Evolutionary conservation across 2,888 invertebrate genomes (phyloP).

Genomic region (Drosophila niveifrons): DNA sequence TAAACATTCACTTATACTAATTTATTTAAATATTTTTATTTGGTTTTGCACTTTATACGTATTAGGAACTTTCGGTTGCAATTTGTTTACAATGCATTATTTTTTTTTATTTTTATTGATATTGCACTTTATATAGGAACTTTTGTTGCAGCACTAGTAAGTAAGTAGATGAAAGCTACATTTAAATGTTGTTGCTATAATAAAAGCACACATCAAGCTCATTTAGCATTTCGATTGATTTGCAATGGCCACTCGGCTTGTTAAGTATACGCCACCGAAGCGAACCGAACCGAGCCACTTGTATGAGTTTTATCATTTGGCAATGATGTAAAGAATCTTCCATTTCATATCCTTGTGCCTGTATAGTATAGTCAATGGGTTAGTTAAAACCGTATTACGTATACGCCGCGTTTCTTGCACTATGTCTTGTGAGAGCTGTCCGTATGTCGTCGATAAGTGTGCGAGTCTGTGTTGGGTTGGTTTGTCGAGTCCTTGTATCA

Average conservation of each 20-base stretch:
- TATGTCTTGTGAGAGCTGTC: constrained; percentile 22
- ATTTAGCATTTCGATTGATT: constrained; percentile 17
- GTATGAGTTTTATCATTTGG: constrained; percentile 3
- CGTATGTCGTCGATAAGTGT: constrained; percentile 17
- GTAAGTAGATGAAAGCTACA: constrained; percentile 8
- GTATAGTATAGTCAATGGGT: background rate
- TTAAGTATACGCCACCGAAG: constrained; percentile 49
- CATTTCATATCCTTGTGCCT: background rate
- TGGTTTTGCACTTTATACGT: constrained; percentile 45
- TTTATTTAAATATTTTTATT: constrained; percentile 2
- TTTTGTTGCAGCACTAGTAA: constrained; percentile 45
- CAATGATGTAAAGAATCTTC: constrained; percentile 1
- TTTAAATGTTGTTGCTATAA: background rate
- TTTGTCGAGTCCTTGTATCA: constrained; percentile 49
- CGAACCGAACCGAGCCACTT: constrained; percentile 9
- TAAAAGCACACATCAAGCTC: constrained; percentile 7
- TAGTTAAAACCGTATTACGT: constrained; percentile 39
- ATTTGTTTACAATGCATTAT: constrained; percentile 12
- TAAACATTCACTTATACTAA: background rate
- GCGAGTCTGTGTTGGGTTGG: constrained; percentile 12
- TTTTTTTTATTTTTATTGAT: constrained; percentile 4
- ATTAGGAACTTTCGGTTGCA: constrained; percentile 65
- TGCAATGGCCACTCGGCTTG: background rate
- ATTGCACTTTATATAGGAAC: constrained; percentile 70
- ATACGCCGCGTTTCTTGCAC: constrained; percentile 39